Percentiles rank a stretch among this genome's conserved stretches.
Evolutionary conservation across 2,888 invertebrate genomes (phyloP).

Genomic region (Drosophila neutralis): DNA sequence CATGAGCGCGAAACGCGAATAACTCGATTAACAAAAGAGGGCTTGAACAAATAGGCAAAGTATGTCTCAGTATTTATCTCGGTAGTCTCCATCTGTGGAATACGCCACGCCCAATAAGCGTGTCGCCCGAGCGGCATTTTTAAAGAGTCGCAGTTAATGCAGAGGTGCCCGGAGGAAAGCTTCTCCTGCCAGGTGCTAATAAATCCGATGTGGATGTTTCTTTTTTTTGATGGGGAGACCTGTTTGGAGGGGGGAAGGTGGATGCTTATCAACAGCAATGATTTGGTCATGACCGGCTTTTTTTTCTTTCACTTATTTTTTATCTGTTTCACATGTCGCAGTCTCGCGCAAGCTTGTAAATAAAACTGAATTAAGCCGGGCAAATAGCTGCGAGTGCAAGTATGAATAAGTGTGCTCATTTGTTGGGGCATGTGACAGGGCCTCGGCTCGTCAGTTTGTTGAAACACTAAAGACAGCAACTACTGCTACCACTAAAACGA

Average conservation of each 20-base stretch:
- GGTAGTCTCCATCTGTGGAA: not conserved
- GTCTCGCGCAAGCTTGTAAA: slow-evolving; percentile 63
- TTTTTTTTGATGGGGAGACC: slow-evolving; percentile 4
- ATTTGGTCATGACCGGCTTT: slow-evolving; percentile 51
- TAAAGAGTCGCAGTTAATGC: slow-evolving; percentile 52
- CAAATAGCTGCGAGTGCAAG: slow-evolving; percentile 40
- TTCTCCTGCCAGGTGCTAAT: slow-evolving; percentile 53
- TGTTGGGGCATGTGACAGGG: slow-evolving; percentile 64
- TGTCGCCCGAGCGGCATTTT: slow-evolving; percentile 51
- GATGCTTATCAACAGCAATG: slow-evolving; percentile 49
- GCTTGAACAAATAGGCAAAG: slow-evolving; percentile 41
- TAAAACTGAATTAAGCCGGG: slow-evolving; percentile 64
- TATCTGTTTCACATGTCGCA: slow-evolving; percentile 57
- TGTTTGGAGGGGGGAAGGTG: not conserved
- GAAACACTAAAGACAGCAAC: slow-evolving; percentile 34
- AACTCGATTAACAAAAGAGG: slow-evolving; percentile 13
- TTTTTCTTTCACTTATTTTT: slow-evolving; percentile 16
- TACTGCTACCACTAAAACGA: slow-evolving; percentile 23
- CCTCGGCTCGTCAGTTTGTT: slow-evolving; percentile 54
- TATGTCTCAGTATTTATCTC: slow-evolving; percentile 15
- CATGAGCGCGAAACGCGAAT: slow-evolving; percentile 26
- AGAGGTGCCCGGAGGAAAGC: slow-evolving; percentile 3
- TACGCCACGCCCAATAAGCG: slow-evolving; percentile 56
- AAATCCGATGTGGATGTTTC: slow-evolving; percentile 18
- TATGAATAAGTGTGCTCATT: not conserved